phyloP scores from a whole-genome alignment of 2,888 invertebrate species.

The Notodonta dromedarius region DNA sequence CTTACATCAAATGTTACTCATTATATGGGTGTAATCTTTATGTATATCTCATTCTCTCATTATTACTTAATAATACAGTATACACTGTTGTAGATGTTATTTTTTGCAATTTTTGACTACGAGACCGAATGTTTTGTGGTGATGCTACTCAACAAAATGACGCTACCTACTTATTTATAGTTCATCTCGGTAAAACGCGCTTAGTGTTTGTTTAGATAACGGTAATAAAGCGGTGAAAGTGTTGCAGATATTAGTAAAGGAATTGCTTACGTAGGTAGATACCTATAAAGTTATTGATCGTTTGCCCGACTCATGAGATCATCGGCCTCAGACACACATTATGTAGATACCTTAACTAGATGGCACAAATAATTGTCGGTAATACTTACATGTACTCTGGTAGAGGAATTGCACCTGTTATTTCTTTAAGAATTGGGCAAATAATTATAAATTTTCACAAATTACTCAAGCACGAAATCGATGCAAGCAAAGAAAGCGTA shows the following conservation, averaged over 20 bases:
- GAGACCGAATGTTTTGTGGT: no score
- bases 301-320: not conserved
- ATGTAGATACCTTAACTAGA: not conserved
- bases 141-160: no score
- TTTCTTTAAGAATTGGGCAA: not conserved
- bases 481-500: not conserved
- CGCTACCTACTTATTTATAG: no score
- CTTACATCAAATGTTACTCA: no score
- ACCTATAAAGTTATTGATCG: not conserved
- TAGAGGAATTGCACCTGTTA: not conserved
- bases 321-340: not conserved
- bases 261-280: not conserved
- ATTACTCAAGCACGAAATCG: not conserved
- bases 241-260: not conserved
- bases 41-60: no score
- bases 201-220: not conserved
- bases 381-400: not conserved
- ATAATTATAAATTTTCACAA: not conserved
- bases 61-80: no score
- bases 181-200: not conserved
- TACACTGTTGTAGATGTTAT: no score
- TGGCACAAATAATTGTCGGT: not conserved
- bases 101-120: no score
- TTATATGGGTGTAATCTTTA: no score
- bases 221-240: not conserved